These are phyloP conservation scores for Molanna angustata DNA, from an alignment of 2,888 invertebrate genomes.

Conservation along the genomic window DNA sequence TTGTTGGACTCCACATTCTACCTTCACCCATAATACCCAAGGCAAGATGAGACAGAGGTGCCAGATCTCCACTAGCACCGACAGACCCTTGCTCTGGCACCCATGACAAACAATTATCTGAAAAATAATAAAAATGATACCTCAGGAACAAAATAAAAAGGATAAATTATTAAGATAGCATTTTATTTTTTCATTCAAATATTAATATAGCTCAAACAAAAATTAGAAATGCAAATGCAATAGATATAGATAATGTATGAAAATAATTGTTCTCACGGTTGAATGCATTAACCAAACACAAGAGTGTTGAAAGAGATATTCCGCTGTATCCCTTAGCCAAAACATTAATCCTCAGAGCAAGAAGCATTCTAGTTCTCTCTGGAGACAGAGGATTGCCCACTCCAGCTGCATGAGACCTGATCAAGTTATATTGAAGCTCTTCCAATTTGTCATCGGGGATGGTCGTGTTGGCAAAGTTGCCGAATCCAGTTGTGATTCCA, in stretches of 20 bases:
- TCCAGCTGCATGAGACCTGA: conserved; percentile 63
- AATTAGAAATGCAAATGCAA: neutral
- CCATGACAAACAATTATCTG: conserved; percentile 62
- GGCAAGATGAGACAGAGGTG: conserved; percentile 63
- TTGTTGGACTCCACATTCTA: conserved; percentile 63
- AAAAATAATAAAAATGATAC: too few relatives aligned
- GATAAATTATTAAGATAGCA: neutral
- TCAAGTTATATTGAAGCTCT: conserved; percentile 61
- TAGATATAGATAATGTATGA: neutral
- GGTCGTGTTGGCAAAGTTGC: conserved; percentile 59
- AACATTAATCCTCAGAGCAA: conserved; percentile 63
- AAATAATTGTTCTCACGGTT: too few relatives aligned
- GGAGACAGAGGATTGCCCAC: conserved; percentile 60
- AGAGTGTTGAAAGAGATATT: conserved; percentile 56
- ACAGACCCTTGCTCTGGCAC: conserved; percentile 68
- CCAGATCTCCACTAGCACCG: conserved; percentile 65
- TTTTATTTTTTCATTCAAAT: neutral
- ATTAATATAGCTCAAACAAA: neutral
- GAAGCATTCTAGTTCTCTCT: conserved; percentile 58
- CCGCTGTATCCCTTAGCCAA: conserved; percentile 68
- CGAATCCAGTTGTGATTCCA: conserved; percentile 65
- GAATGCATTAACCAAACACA: conserved; percentile 60
- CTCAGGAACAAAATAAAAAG: too few relatives aligned
- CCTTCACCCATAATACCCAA: conserved; percentile 66
- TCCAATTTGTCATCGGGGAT: conserved; percentile 55